Evolutionary conservation across 2,797 vertebrate species (phyloP), one percentile per base, ranked within the genome.

Genomic region (Pangasius larnaudii): DNA sequence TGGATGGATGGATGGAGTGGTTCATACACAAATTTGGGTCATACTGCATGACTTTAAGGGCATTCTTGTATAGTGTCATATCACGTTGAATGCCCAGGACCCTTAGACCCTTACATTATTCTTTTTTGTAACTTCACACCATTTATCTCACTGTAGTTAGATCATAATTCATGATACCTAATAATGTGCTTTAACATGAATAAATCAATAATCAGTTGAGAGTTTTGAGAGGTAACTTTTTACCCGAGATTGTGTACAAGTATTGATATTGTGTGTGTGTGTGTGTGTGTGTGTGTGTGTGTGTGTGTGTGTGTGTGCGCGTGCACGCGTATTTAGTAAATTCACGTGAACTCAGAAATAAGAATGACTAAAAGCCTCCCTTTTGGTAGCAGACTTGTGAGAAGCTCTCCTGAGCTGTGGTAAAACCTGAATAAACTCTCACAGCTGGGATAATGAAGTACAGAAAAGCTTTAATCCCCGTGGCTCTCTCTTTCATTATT

Each of bases 351-450:
- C 56, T 63, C 36, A 46, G 78, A 77, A 89, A 82, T 46, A 30
- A 51, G 65, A 81, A 51, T 9, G 77, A 72, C 51, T 84, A 81
- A 88, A 91, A 85, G 84, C 58, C 33, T 10, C 87, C 42, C 83
- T 90, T 92, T 89, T 86, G 91, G 88, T 83, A 71, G 88, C 22
- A 53, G 5, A 42, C 85, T 85, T 92, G 85, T 42, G 88, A 87
- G 88, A 90, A 89, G 67, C 30, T 85, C 86, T 81, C 83, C 71
- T 84, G 46, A 79, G 79, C 84, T 88, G 87, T 71, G 71, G 84
- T 89, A 86, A 51, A 91, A 67, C 92, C 89, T 85, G 46, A 89
- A 89, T 91, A 90, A 91, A 93, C 85, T 84, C 65, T 65, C 65
- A 86, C 58, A 82, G 78, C 56, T 67, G 51, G 71, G 72, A 85